Conservation (phyloP, 2,888 invertebrate genomes). For the Encarsia formosa region DNA sequence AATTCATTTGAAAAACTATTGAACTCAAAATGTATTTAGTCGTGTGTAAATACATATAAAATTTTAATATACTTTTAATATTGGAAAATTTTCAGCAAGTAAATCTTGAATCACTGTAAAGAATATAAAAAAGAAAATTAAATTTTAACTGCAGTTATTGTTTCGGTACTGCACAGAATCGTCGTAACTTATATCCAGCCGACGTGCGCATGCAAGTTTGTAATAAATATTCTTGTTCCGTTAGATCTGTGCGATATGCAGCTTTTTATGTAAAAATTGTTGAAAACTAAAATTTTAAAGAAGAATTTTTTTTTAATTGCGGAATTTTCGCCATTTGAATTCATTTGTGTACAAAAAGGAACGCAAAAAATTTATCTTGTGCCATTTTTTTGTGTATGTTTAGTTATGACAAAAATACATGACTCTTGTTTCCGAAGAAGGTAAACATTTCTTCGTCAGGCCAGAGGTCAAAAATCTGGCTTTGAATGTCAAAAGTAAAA, state of each 20-base stretch:
- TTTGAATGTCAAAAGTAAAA: no score
- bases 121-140: constrained; percentile 30
- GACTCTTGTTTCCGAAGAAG: no score
- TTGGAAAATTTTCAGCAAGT: constrained; percentile 7
- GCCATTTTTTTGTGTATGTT: no score
- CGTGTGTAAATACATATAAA: no score
- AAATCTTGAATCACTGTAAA: not conserved
- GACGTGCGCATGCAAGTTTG: constrained; percentile 34
- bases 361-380: no score
- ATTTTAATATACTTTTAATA: no score
- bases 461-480: no score
- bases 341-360: not conserved
- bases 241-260: constrained; percentile 33
- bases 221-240: constrained; percentile 43
- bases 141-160: constrained; percentile 31
- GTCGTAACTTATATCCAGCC: constrained; percentile 18
- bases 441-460: no score
- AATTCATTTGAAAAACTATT: no score
- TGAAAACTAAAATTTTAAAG: no score
- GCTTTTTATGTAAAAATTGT: constrained; percentile 23
- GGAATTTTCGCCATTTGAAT: constrained; percentile 5
- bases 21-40: no score
- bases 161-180: constrained; percentile 40
- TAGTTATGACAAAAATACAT: no score
- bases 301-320: constrained; percentile 29